phyloP scores from a whole-genome alignment of 2,797 vertebrate species.

The Peromyscus attwateri region DNA sequence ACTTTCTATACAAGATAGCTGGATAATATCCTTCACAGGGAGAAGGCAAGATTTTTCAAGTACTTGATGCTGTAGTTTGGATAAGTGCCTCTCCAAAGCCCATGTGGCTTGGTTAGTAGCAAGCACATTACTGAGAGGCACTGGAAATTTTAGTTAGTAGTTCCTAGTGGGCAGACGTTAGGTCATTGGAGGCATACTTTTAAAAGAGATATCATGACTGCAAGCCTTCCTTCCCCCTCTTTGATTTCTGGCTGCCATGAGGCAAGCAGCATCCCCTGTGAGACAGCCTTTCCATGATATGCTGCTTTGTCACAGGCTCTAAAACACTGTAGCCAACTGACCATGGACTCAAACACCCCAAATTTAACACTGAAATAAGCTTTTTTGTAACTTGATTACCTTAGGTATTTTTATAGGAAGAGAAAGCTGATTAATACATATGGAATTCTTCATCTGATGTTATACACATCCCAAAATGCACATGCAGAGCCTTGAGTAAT shows the following conservation, averaged over 20 bases:
- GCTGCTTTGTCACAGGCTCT: not conserved
- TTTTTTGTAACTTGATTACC: not conserved
- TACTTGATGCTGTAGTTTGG: not conserved
- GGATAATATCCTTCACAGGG: not conserved
- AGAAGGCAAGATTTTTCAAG: not conserved
- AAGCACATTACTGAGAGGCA: not conserved
- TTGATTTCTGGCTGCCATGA: not conserved
- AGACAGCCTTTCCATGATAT: not conserved
- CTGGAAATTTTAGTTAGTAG: not conserved
- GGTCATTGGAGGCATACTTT: not conserved
- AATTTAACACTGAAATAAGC: not conserved
- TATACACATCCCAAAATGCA: not conserved
- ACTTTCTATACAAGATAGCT: accelerated
- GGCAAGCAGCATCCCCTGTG: not conserved
- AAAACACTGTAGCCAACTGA: not conserved
- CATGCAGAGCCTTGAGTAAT: not conserved
- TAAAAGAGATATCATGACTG: not conserved
- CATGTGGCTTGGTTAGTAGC: not conserved
- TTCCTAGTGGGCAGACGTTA: too few species aligned
- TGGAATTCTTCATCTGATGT: not conserved
- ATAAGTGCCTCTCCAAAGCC: not conserved
- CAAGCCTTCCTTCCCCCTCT: not conserved
- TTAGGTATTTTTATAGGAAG: not conserved
- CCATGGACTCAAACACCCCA: not conserved
- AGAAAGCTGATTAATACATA: not conserved